phyloP scores from a whole-genome alignment of 2,888 invertebrate genomes.

The Ephialtes manifestator region DNA sequence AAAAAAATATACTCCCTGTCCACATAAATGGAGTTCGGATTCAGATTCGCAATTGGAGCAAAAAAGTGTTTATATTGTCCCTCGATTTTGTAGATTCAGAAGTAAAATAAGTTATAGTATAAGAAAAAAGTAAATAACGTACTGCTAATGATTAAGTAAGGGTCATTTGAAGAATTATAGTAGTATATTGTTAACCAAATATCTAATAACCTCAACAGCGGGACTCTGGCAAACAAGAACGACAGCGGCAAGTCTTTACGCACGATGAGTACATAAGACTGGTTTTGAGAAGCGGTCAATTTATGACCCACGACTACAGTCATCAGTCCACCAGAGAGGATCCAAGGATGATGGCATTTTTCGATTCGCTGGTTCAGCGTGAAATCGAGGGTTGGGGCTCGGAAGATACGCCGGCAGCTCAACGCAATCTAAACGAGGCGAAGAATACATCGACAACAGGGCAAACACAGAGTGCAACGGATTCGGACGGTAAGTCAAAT shows the following conservation, averaged over 20 bases:
- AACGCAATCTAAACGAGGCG: constrained; percentile 79
- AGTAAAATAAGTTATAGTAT: neutral
- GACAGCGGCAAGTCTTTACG: constrained; percentile 90
- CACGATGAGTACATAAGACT: constrained; percentile 94
- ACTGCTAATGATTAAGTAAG: too few relatives aligned
- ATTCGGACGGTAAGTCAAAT: constrained; percentile 80
- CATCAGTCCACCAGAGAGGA: constrained; percentile 96
- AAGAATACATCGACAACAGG: constrained; percentile 78
- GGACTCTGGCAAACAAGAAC: constrained; percentile 83
- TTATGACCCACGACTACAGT: constrained; percentile 95
- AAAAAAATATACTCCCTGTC: too few relatives aligned
- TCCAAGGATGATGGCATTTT: constrained; percentile 98
- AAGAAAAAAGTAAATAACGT: neutral
- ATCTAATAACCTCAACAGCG: constrained; percentile 72
- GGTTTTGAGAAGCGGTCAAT: constrained; percentile 93
- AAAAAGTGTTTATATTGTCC: too few relatives aligned
- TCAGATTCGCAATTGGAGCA: too few relatives aligned
- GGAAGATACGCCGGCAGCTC: constrained; percentile 85
- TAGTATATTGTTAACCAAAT: neutral
- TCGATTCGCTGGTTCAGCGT: constrained; percentile 96
- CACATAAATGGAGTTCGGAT: too few relatives aligned
- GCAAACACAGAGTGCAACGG: constrained; percentile 86
- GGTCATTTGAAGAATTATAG: neutral
- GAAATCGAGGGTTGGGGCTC: constrained; percentile 94
- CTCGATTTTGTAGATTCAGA: too few relatives aligned